Conservation (phyloP, 2,888 invertebrate genomes). For the Eilema griseolum region DNA sequence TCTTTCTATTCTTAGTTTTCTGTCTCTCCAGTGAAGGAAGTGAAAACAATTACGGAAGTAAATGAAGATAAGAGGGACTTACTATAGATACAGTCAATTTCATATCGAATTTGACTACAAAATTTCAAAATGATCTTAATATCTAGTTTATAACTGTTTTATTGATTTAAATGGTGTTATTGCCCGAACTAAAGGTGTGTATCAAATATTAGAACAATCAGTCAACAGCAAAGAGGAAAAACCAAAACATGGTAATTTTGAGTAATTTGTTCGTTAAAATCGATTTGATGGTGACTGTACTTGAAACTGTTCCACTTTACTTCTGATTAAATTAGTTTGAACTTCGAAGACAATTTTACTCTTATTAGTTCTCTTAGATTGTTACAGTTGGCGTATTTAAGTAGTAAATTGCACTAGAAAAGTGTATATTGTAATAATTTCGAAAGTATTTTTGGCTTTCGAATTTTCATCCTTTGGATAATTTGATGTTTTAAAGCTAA, state of each 20-base stretch:
- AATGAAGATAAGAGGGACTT: not conserved
- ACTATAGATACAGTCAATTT: too few relatives aligned
- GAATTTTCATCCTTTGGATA: not conserved
- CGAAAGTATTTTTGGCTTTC: not conserved
- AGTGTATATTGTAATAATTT: not conserved
- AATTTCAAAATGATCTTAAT: too few relatives aligned
- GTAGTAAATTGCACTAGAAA: not conserved
- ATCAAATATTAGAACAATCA: too few relatives aligned
- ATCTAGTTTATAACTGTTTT: too few relatives aligned
- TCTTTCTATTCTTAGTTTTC: not conserved
- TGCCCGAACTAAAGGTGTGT: too few relatives aligned
- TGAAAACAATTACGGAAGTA: not conserved
- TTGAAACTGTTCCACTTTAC: slow-evolving; percentile 2
- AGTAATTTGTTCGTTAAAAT: too few relatives aligned
- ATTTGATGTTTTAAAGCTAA: too few relatives aligned
- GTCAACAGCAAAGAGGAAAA: too few relatives aligned
- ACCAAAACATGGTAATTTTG: too few relatives aligned
- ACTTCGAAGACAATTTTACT: slow-evolving; percentile 5
- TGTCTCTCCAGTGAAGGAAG: not conserved
- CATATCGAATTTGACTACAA: too few relatives aligned
- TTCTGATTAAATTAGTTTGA: not conserved
- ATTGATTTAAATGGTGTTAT: too few relatives aligned
- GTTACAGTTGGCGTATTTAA: not conserved
- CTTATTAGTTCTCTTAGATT: not conserved
- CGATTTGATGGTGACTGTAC: too few relatives aligned